Conservation (phyloP, 1,140 invertebrate genomes). For the Drosophila sp. region DNA sequence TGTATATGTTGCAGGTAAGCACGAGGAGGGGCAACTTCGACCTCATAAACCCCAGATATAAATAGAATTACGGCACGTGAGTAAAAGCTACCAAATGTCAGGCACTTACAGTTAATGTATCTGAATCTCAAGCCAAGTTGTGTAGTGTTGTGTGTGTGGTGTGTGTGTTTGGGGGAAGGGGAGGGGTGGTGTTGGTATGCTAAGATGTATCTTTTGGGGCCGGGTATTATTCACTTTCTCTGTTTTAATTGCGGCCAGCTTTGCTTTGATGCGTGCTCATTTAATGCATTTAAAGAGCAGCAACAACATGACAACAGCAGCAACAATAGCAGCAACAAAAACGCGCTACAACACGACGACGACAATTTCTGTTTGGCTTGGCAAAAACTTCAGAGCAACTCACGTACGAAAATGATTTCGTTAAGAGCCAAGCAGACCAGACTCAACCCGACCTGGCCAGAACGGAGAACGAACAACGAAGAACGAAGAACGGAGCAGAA, state of each 20-base stretch:
- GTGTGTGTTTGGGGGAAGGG: neutral
- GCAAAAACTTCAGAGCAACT: conserved; percentile 44
- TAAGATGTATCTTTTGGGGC: conserved; percentile 60
- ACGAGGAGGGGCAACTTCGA: conserved; percentile 32
- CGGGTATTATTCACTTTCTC: conserved; percentile 71
- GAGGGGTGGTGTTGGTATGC: too few relatives aligned
- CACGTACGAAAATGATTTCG: conserved; percentile 63
- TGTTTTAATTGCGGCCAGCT: conserved; percentile 75
- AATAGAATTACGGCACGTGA: conserved; percentile 74
- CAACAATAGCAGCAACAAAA: neutral
- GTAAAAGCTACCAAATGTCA: conserved; percentile 64
- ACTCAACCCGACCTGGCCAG: neutral
- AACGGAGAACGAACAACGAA: too few relatives aligned
- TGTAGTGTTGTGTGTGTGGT: neutral
- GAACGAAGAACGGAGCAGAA: conserved; percentile 52
- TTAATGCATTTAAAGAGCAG: conserved; percentile 64
- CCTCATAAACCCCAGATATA: conserved; percentile 69
- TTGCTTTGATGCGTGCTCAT: conserved; percentile 68
- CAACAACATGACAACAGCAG: conserved; percentile 3
- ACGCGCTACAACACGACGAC: neutral
- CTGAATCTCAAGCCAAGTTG: neutral
- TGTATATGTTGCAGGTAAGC: conserved; percentile 65
- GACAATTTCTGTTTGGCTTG: conserved; percentile 31
- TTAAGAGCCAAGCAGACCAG: neutral
- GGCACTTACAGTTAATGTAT: conserved; percentile 37